Conservation (phyloP, 2,797 vertebrate species). For the Silurus lanzhouensis region DNA sequence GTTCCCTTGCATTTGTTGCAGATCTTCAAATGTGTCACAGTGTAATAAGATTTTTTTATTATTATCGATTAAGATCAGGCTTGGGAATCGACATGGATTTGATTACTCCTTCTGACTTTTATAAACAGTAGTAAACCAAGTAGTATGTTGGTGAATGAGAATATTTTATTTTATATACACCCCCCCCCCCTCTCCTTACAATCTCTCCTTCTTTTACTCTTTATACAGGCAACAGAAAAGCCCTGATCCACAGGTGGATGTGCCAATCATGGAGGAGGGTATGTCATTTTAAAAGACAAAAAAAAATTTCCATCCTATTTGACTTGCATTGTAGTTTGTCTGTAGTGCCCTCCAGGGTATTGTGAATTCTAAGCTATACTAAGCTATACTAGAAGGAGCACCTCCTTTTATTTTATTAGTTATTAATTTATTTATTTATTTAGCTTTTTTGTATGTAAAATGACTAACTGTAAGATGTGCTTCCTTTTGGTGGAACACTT, state of each 20-base stretch:
- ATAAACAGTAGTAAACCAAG: neutral
- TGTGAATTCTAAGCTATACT: neutral
- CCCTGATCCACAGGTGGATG: slow-evolving; percentile 53
- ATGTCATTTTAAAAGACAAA: neutral
- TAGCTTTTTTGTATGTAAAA: neutral
- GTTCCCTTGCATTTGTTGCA: neutral
- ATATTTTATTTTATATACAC: neutral
- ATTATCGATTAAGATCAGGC: neutral
- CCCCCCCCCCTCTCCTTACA: no score
- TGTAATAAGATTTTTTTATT: neutral
- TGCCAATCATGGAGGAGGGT: slow-evolving; percentile 56
- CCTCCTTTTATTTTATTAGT: neutral
- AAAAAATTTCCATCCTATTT: neutral
- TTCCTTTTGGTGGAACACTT: neutral
- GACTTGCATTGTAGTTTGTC: neutral
- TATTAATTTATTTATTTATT: neutral
- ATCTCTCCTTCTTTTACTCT: neutral
- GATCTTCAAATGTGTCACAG: neutral
- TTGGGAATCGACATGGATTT: neutral
- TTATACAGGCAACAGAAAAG: slow-evolving; percentile 54
- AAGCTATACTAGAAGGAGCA: neutral
- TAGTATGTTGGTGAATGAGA: neutral
- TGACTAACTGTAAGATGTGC: neutral
- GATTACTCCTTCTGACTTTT: neutral
- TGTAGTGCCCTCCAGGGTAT: neutral